Conservation (phyloP, 2,888 invertebrate genomes). For the Drosophila seclusa region DNA sequence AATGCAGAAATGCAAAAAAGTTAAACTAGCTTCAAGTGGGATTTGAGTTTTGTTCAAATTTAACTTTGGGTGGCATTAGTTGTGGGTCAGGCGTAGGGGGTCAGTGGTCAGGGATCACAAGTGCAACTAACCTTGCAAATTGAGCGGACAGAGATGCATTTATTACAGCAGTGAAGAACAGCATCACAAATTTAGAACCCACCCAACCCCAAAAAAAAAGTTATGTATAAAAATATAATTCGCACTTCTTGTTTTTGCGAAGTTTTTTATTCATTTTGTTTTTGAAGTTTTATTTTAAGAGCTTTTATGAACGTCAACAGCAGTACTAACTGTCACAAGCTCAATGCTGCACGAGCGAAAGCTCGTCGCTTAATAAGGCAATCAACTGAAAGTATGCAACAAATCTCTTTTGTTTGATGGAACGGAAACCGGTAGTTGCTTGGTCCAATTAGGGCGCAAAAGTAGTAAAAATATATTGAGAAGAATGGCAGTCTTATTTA, state of each 20-base stretch:
- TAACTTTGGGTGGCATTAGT: slow-evolving; percentile 6
- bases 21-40: slow-evolving; percentile 15
- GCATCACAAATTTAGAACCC: not conserved
- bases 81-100: slow-evolving; percentile 2
- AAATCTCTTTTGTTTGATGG: not conserved
- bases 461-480: not conserved
- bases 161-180: slow-evolving; percentile 5
- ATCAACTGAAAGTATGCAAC: not conserved
- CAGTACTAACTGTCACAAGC: slow-evolving; percentile 6
- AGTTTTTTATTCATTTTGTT: too few relatives aligned
- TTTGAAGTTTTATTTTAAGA: not conserved
- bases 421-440: too few relatives aligned
- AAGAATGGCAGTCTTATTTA: not conserved
- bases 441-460: not conserved
- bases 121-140: slow-evolving; percentile 7
- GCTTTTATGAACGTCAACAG: not conserved
- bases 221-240: not conserved
- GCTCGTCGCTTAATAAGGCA: not conserved
- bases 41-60: slow-evolving; percentile 23
- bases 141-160: slow-evolving; percentile 2
- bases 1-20: slow-evolving; percentile 13
- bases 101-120: not conserved
- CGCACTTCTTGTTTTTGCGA: not conserved
- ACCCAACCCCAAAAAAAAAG: not conserved
- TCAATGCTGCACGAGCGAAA: not conserved